Percentiles rank a stretch among this genome's conserved stretches.
Conservation (phyloP, 2,888 invertebrate genomes). For the Microplitis deprimator region DNA sequence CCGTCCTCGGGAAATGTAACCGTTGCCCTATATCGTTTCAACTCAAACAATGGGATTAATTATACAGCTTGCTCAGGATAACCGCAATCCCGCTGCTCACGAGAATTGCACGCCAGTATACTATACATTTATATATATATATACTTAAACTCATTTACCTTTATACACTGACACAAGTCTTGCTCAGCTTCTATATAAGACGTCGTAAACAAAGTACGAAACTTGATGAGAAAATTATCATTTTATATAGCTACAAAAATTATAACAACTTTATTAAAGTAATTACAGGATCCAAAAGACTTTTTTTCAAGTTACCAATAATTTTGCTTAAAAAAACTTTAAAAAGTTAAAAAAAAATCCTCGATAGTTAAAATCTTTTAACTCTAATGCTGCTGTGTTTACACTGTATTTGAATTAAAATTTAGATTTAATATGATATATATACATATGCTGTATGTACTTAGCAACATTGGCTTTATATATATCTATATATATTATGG, state of each 20-base stretch:
- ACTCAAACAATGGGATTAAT: slow-evolving; percentile 67
- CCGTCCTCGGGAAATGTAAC: slow-evolving; percentile 42
- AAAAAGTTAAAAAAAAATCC: no score
- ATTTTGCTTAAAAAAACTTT: no score
- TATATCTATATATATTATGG: background rate
- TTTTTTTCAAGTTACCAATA: no score
- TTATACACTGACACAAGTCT: background rate
- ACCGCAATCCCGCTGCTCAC: slow-evolving; percentile 61
- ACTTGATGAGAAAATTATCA: background rate
- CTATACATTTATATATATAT: slow-evolving; percentile 10
- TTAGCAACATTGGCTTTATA: background rate
- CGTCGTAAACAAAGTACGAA: background rate
- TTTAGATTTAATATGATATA: no score
- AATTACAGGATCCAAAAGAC: background rate
- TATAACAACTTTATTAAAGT: background rate
- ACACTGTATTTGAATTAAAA: no score
- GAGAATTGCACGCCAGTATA: slow-evolving; percentile 48
- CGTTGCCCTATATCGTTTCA: slow-evolving; percentile 48
- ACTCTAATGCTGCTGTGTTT: no score
- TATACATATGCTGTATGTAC: no score
- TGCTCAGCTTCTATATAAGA: background rate
- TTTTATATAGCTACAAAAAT: background rate
- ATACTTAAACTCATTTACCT: background rate
- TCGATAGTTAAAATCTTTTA: no score
- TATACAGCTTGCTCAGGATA: slow-evolving; percentile 58